Conservation (phyloP, 2,888 invertebrate genomes). For the Drosophila mulleri region DNA sequence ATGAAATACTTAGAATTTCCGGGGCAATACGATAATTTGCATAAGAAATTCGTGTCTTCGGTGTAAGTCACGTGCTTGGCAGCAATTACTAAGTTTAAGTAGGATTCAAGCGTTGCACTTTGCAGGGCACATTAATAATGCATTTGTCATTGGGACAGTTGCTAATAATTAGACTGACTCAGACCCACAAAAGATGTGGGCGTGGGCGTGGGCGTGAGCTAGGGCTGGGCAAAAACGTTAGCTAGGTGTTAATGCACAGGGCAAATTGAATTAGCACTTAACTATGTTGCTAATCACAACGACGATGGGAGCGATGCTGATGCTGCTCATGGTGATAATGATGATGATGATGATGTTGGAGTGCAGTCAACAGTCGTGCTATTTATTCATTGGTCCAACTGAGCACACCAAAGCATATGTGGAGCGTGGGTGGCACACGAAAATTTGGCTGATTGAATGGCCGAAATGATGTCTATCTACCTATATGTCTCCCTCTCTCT, state of each 20-base stretch:
- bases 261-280: constrained; percentile 76
- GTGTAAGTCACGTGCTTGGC: constrained; percentile 1
- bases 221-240: constrained; percentile 50
- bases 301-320: background rate
- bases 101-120: constrained; percentile 27
- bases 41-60: constrained; percentile 39
- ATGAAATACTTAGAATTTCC: constrained; percentile 8
- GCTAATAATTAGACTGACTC: constrained; percentile 44
- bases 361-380: constrained; percentile 44
- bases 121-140: constrained; percentile 61
- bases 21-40: constrained; percentile 49
- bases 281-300: constrained; percentile 23
- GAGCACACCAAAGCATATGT: constrained; percentile 17
- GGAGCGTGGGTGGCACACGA: constrained; percentile 34
- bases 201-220: constrained; percentile 11
- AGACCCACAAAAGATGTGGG: constrained; percentile 15
- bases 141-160: constrained; percentile 43
- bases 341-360: constrained; percentile 32
- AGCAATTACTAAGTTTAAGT: constrained; percentile 23
- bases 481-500: background rate
- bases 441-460: constrained; percentile 65
- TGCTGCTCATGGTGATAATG: constrained; percentile 14
- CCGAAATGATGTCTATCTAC: constrained; percentile 25
- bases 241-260: constrained; percentile 73
- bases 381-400: constrained; percentile 70